Evolutionary conservation across 2,113 vertebrate genomes (phyloP).

Genomic region (Mixornis gularis): DNA sequence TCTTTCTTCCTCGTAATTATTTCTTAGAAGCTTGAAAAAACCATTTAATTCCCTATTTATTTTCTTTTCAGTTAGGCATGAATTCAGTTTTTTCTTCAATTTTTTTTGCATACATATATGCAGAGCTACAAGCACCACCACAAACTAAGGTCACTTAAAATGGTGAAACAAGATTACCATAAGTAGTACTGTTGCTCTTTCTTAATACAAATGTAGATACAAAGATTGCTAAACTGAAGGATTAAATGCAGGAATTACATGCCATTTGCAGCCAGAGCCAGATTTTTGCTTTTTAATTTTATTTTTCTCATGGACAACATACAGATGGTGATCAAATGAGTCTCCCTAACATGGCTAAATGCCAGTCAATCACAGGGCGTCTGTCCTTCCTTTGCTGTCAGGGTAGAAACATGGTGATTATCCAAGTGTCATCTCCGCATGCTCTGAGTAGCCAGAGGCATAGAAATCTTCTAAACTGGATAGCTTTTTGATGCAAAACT

Average conservation of each 20-base stretch:
- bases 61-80: not conserved
- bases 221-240: not conserved
- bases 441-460: not conserved
- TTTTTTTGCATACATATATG: not conserved
- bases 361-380: not conserved
- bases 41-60: not conserved
- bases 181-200: not conserved
- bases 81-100: not conserved
- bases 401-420: not conserved
- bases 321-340: not conserved
- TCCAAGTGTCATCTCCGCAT: not conserved
- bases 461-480: not conserved
- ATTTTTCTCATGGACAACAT: not conserved
- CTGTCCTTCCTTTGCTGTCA: not conserved
- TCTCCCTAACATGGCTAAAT: not conserved
- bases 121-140: not conserved
- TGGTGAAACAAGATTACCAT: not conserved
- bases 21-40: constrained; percentile 8
- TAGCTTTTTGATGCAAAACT: not conserved
- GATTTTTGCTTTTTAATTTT: not conserved
- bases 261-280: not conserved
- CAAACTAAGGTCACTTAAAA: constrained; percentile 7
- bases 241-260: not conserved
- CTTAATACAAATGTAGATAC: not conserved
- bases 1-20: not conserved